phyloP scores from a whole-genome alignment of 2,113 vertebrate genomes.

The Mola mola region DNA sequence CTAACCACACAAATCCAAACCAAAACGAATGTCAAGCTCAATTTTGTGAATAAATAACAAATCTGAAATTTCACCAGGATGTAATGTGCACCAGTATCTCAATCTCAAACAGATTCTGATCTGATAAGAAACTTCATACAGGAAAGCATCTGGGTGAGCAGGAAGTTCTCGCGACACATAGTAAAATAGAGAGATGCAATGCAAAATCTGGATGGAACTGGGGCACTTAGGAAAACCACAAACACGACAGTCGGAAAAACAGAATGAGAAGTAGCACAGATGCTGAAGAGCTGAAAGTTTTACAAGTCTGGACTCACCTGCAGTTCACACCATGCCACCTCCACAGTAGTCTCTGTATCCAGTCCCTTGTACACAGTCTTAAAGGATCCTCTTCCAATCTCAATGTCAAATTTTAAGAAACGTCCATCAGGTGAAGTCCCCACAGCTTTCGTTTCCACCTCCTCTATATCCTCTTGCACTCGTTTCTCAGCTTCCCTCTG shows the following conservation, averaged over 20 bases:
- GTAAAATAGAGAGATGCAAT: not conserved
- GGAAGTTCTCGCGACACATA: slow-evolving; percentile 19
- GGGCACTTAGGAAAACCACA: not conserved
- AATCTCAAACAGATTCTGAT: not conserved
- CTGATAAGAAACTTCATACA: not conserved
- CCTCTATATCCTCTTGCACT: slow-evolving; percentile 89
- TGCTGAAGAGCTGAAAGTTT: not conserved
- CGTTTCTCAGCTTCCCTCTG: slow-evolving; percentile 84
- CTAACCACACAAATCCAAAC: too few species aligned
- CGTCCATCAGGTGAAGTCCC: slow-evolving; percentile 95
- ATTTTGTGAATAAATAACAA: too few species aligned
- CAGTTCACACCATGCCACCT: slow-evolving; percentile 98
- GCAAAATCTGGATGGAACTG: not conserved
- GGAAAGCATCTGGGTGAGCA: slow-evolving; percentile 8
- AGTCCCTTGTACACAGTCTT: slow-evolving; percentile 98
- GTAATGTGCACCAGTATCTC: slow-evolving; percentile 6
- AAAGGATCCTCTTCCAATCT: slow-evolving; percentile 97
- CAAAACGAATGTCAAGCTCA: too few species aligned
- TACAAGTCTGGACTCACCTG: slow-evolving; percentile 84
- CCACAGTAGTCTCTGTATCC: slow-evolving; percentile 97
- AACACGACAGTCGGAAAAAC: not conserved
- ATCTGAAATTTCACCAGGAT: not conserved
- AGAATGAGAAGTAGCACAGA: not conserved
- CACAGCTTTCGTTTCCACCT: slow-evolving; percentile 96
- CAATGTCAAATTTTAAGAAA: slow-evolving; percentile 98